phyloP scores from a whole-genome alignment of 2,888 invertebrate genomes.

The Meliscaeva auricollis region DNA sequence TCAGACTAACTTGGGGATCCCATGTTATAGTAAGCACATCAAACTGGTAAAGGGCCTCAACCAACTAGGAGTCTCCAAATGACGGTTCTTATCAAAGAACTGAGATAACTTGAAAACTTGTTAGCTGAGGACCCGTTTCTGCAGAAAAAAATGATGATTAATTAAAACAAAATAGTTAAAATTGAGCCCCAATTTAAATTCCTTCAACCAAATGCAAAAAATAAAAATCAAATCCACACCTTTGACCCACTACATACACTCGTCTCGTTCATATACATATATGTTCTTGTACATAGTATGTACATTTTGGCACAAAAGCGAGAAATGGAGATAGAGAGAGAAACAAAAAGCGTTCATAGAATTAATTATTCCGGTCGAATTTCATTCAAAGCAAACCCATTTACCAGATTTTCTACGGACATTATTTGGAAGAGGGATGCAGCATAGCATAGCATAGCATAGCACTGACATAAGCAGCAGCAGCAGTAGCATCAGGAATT shows the following conservation, averaged over 20 bases:
- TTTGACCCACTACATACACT: neutral
- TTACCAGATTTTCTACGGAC: slow-evolving; percentile 76
- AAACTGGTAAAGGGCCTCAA: too few relatives aligned
- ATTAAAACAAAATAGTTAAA: too few relatives aligned
- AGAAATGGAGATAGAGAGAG: neutral
- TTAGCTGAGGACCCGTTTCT: too few relatives aligned
- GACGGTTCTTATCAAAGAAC: too few relatives aligned
- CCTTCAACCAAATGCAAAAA: neutral
- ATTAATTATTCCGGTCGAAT: slow-evolving; percentile 77
- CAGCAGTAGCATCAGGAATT: slow-evolving; percentile 52
- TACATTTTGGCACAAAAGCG: neutral
- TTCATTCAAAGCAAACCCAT: slow-evolving; percentile 74
- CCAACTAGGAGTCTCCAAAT: too few relatives aligned
- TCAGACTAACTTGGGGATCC: too few relatives aligned
- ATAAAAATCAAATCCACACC: neutral
- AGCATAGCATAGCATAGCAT: neutral
- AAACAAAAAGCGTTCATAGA: slow-evolving; percentile 47
- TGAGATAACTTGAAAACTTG: too few relatives aligned
- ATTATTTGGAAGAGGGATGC: slow-evolving; percentile 67
- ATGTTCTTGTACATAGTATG: too few relatives aligned
- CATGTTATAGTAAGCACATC: too few relatives aligned
- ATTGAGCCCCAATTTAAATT: neutral
- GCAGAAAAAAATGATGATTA: too few relatives aligned
- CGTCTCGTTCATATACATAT: neutral
- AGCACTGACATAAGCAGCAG: neutral